Evolutionary conservation across 1,140 invertebrate genomes (phyloP).

Genomic region (Druon quercuslanigerum): DNA sequence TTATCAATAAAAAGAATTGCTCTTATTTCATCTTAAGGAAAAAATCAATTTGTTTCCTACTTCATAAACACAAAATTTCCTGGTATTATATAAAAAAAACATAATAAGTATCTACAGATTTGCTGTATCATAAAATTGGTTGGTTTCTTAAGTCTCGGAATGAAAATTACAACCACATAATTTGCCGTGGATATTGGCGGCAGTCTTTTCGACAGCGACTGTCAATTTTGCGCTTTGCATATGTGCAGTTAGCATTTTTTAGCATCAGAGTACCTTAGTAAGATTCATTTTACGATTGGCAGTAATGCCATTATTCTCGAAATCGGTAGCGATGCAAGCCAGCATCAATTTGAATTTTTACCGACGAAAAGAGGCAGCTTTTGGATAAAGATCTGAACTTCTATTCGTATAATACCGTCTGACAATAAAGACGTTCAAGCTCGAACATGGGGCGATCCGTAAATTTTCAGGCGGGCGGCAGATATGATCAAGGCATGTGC

Average conservation of each 20-base stretch:
- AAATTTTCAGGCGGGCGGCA: neutral
- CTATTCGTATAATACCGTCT: conserved; percentile 10
- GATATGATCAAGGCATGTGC: conserved; percentile 7
- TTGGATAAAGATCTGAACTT: neutral
- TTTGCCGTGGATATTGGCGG: too few species aligned
- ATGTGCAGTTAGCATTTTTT: neutral
- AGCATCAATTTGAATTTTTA: conserved; percentile 26
- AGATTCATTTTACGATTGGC: conserved; percentile 7
- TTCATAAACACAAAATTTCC: too few species aligned
- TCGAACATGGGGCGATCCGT: neutral
- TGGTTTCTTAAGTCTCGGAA: too few species aligned
- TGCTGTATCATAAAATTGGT: too few species aligned
- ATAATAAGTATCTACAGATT: too few species aligned
- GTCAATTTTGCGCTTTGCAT: conserved; percentile 9
- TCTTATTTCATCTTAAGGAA: too few species aligned
- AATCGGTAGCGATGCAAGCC: conserved; percentile 9
- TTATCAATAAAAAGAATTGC: too few species aligned
- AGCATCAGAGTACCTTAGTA: neutral
- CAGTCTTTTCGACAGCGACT: neutral
- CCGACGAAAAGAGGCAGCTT: conserved; percentile 20
- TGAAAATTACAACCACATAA: too few species aligned
- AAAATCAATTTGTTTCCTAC: too few species aligned
- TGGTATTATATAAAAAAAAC: too few species aligned
- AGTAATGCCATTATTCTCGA: conserved; percentile 19
- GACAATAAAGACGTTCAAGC: conserved; percentile 9